Evolutionary conservation across 2,113 vertebrate genomes (phyloP).

Genomic region (Coregonus clupeaformis): DNA sequence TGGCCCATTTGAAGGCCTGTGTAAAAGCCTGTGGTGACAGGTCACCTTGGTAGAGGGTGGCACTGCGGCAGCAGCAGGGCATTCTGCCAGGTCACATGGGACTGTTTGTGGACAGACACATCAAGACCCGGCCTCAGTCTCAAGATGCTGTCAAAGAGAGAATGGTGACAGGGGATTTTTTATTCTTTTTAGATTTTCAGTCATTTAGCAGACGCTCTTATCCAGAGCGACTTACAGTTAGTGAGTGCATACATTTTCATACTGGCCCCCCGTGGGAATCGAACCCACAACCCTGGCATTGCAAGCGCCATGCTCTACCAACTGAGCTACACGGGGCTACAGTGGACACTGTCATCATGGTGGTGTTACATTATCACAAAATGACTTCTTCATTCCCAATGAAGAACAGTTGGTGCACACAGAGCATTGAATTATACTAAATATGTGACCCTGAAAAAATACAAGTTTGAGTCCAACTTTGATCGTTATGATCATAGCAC

Average conservation of each 20-base stretch:
- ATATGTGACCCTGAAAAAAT: no score
- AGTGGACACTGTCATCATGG: neutral
- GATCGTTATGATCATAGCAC: no score
- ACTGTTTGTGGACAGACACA: slow-evolving; percentile 47
- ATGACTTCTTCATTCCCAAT: neutral
- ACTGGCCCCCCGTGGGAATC: no score
- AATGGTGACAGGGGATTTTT: slow-evolving; percentile 37
- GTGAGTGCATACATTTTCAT: no score
- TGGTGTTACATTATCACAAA: neutral
- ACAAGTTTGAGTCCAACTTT: no score
- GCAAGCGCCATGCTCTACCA: no score
- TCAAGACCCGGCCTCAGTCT: slow-evolving; percentile 19
- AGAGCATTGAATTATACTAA: no score
- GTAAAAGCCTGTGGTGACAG: slow-evolving; percentile 73
- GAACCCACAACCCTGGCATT: no score
- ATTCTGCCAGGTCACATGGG: slow-evolving; percentile 34
- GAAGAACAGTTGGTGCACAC: neutral
- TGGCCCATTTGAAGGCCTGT: slow-evolving; percentile 40
- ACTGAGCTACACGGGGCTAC: no score
- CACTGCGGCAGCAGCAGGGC: slow-evolving; percentile 27
- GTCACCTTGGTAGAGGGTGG: slow-evolving; percentile 68
- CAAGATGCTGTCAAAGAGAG: slow-evolving; percentile 32
- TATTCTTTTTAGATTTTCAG: no score
- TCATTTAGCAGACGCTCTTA: no score
- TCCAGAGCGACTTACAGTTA: no score